These are phyloP conservation scores for Platypus cylindrus DNA, from an alignment of 2,888 invertebrate species.

Conservation along the genomic window DNA sequence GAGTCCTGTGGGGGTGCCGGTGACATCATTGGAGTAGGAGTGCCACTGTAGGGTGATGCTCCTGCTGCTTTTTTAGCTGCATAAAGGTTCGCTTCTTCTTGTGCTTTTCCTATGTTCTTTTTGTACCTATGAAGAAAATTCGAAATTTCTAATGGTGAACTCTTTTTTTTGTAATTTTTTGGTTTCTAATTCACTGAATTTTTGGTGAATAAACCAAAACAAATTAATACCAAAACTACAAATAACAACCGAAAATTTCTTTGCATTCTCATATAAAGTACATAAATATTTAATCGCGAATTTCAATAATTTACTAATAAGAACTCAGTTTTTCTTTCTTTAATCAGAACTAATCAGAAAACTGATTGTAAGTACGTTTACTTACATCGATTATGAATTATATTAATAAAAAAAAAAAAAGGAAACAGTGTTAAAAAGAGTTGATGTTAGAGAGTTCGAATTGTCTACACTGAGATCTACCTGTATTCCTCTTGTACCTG, in stretches of 20 bases:
- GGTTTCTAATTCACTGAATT: too few relatives aligned
- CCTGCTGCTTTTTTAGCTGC: slow-evolving; percentile 96
- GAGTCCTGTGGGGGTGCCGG: slow-evolving; percentile 86
- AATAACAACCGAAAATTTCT: too few relatives aligned
- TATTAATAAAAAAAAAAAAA: background rate
- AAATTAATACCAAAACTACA: too few relatives aligned
- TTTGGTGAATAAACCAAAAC: too few relatives aligned
- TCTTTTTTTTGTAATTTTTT: slow-evolving; percentile 4
- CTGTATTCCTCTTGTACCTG: slow-evolving; percentile 16
- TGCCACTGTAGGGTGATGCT: slow-evolving; percentile 62
- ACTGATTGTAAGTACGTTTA: too few relatives aligned
- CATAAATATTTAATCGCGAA: too few relatives aligned
- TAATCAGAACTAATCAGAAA: too few relatives aligned
- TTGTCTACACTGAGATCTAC: slow-evolving; percentile 13
- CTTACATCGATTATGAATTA: too few relatives aligned
- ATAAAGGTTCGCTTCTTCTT: slow-evolving; percentile 97
- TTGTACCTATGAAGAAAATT: slow-evolving; percentile 55
- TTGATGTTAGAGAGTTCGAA: slow-evolving; percentile 14
- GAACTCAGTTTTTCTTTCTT: too few relatives aligned
- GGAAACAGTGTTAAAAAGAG: slow-evolving; percentile 10
- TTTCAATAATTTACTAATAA: too few relatives aligned
- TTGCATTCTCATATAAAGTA: too few relatives aligned
- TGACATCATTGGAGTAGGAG: slow-evolving; percentile 90
- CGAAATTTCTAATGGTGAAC: slow-evolving; percentile 13
- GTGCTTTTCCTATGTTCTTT: slow-evolving; percentile 99